Base-by-base conservation (phyloP, 2,113 vertebrate genomes). In the Rhynchopsitta pachyrhyncha region DNA sequence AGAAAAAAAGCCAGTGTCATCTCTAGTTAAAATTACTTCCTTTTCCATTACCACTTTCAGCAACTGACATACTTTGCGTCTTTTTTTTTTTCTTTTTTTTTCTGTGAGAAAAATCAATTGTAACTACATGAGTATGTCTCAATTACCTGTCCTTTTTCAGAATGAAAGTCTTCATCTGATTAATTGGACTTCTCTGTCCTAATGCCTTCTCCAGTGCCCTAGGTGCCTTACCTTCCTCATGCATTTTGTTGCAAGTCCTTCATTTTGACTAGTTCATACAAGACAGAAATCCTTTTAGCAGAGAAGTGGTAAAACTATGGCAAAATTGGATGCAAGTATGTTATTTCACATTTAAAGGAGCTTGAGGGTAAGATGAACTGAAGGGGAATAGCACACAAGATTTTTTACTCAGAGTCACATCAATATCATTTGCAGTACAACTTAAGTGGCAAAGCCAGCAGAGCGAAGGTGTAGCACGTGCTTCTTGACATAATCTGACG, bases 81-180 rank as follows among this genome's bases (percentile, higher is more conserved):
- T 78, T 33, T 24, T 41, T 19, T 37, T 71, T 82, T 24, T 2
- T 9, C 4, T 39, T 23, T 35, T 28, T 41, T 71, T 84, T 79
- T 13, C 33, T 53, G 18, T 53, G 46, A 88, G 63, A 55, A 96
- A 94, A 96, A 95, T 93, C 84, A 91, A 91, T 88, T 88, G 67
- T 82, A 90, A 93, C 88, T 88, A 86, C 39, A 73, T 69, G 39
- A 92, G 55, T 82, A 74, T 53, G 28, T 79, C 70, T 82, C 70
- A 91, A 70, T 95, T 85, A 87, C 70, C 22, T 73, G 31, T 84
- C 44, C 19, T 46, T 67, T 73, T 42, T 2, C 0, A 2, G 52
- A 28, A 57, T 70, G 15, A 28, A 59, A 86, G 27, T 82, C 67
- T 42, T 92, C 15, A 66, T 88, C 67, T 80, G 49, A 76, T 62